Evolutionary conservation across 2,888 invertebrate genomes (phyloP), one percentile per base, ranked within the genome.

Genomic region (Lepidocyrtinus sp.): DNA sequence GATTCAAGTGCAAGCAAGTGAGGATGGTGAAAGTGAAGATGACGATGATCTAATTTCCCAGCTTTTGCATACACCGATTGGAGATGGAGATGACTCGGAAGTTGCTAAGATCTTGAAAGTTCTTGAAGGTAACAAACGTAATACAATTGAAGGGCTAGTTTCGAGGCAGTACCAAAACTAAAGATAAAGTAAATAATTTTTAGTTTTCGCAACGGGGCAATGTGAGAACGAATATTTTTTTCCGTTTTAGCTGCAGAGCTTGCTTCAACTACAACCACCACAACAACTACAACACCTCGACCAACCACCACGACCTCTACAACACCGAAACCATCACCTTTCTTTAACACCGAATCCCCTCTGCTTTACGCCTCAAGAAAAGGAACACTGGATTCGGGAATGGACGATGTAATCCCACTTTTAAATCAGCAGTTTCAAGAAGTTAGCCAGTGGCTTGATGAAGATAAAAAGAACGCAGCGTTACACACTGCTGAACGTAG

Each of bases 91-190:
- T 1, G 73, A 64, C 21, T 73, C 73, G 21, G 36, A 73, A 15
- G 73, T 64, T 1, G 17, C 64, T 9, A 25, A 62, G 5, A 73
- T 73, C 17, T 36, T 73, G 1, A 64, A 73, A 63, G 45, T 27
- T 15, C 25, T 73, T 2, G 73, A 73, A 64, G 73, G 73, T 73
- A 64, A 64, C 19, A 50, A 9, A 24, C 55, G 25, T 19, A 25
- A 17, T 26, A 9, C n/a, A n/a, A n/a, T n/a, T n/a, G n/a, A n/a
- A n/a, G n/a, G n/a, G n/a, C n/a, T n/a, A n/a, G n/a, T n/a, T n/a
- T n/a, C n/a, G n/a, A n/a, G n/a, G n/a, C n/a, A n/a, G n/a, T n/a
- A n/a, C n/a, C n/a, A n/a, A n/a, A n/a, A n/a, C n/a, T n/a, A n/a
- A n/a, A n/a, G n/a, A n/a, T n/a, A n/a, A n/a, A 17, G 3, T 9